A percentile compares a stretch with the other conserved stretches of the same genome.
These are phyloP conservation scores for Suillia variegata DNA, from an alignment of 2,888 invertebrate genomes.

Conservation along the genomic window DNA sequence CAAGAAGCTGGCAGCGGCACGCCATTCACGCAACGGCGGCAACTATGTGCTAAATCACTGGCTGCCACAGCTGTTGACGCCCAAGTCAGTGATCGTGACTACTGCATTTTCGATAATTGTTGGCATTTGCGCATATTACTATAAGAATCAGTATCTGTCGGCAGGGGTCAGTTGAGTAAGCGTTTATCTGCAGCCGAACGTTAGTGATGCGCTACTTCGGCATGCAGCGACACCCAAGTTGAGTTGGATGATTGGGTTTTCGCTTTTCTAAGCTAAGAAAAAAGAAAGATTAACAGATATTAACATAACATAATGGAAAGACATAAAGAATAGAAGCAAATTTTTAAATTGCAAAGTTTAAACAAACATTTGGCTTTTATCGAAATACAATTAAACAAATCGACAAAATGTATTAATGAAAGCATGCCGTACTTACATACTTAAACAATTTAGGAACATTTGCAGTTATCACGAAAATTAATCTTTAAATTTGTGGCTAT, in stretches of 20 bases:
- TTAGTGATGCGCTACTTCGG: constrained; percentile 31
- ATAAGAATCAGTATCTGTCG: constrained; percentile 57
- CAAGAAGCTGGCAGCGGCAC: constrained; percentile 35
- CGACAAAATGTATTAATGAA: too few relatives aligned
- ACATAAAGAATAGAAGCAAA: too few relatives aligned
- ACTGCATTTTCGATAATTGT: constrained; percentile 60
- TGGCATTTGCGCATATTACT: constrained; percentile 61
- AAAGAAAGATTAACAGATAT: too few relatives aligned
- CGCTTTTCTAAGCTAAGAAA: constrained; percentile 46
- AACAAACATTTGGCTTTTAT: too few relatives aligned
- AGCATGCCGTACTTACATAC: too few relatives aligned
- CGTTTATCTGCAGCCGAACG: constrained; percentile 34
- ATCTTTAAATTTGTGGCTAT: too few relatives aligned
- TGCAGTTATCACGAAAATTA: too few relatives aligned
- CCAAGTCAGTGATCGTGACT: constrained; percentile 56
- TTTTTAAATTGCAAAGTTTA: too few relatives aligned
- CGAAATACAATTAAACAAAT: too few relatives aligned
- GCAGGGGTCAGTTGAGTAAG: constrained; percentile 59
- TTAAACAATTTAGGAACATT: too few relatives aligned
- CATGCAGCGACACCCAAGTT: constrained; percentile 36
- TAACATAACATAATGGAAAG: too few relatives aligned
- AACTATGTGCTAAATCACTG: constrained; percentile 45
- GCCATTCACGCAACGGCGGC: constrained; percentile 32
- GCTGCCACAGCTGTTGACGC: constrained; percentile 44
- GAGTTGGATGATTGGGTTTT: constrained; percentile 43